phyloP scores from a whole-genome alignment of 2,888 invertebrate species.

The Falcaria lacertinaria region DNA sequence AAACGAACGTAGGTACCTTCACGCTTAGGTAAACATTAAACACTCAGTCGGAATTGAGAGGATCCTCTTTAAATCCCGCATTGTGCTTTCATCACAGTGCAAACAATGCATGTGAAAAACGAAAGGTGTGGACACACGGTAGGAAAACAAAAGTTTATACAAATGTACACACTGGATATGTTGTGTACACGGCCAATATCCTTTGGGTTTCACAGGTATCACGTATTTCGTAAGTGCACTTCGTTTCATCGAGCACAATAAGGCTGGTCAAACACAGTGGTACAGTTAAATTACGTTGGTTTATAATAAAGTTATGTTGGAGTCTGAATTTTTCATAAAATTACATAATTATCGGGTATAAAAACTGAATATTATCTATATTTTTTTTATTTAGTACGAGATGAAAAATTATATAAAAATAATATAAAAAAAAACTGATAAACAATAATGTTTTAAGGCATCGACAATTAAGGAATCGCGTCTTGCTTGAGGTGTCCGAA shows the following conservation, averaged over 20 bases:
- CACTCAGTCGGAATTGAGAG: background rate
- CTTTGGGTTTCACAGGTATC: slow-evolving; percentile 32
- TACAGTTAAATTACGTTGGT: too few relatives aligned
- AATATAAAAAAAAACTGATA: too few relatives aligned
- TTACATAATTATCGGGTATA: too few relatives aligned
- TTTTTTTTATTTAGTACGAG: too few relatives aligned
- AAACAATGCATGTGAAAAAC: slow-evolving; percentile 13
- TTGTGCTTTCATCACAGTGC: slow-evolving; percentile 10
- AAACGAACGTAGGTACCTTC: background rate
- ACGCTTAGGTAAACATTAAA: background rate
- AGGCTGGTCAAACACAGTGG: slow-evolving; percentile 9
- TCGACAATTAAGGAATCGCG: too few relatives aligned
- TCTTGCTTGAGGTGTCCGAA: too few relatives aligned
- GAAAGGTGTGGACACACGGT: slow-evolving; percentile 21
- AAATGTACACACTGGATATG: slow-evolving; percentile 20
- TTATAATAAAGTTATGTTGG: too few relatives aligned
- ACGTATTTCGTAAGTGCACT: slow-evolving; percentile 37
- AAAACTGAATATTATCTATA: too few relatives aligned
- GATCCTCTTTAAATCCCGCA: slow-evolving; percentile 9
- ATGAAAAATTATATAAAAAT: too few relatives aligned
- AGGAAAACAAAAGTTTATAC: slow-evolving; percentile 15
- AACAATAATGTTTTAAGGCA: too few relatives aligned
- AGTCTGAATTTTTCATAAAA: too few relatives aligned
- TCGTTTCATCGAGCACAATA: slow-evolving; percentile 20
- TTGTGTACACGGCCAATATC: slow-evolving; percentile 31